Conservation (phyloP, 2,797 vertebrate species). For the Pseudochaenichthys georgianus region DNA sequence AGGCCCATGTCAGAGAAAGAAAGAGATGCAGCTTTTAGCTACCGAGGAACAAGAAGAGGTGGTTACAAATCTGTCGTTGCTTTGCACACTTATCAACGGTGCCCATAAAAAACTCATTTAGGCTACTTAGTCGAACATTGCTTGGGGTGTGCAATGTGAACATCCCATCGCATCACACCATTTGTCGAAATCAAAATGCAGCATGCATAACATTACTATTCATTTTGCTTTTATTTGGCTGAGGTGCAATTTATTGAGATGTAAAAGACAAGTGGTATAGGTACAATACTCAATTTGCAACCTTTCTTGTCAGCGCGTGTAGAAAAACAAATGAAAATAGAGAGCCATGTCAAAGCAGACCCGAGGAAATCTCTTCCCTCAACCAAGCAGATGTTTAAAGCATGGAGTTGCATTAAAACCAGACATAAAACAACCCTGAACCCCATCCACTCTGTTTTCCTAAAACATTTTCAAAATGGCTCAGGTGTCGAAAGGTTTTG, state of each 20-base stretch:
- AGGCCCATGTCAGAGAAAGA: conserved; percentile 49
- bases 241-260: conserved; percentile 25
- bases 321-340: conserved; percentile 3
- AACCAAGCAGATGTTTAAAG: conserved; percentile 12
- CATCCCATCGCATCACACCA: neutral
- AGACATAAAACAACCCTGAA: neutral
- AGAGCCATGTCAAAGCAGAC: conserved; percentile 17
- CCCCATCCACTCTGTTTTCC: neutral
- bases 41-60: conserved; percentile 32
- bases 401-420: neutral
- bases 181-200: conserved; percentile 31
- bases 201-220: conserved; percentile 14
- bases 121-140: conserved; percentile 19
- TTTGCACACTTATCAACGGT: conserved; percentile 40
- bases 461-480: conserved; percentile 7
- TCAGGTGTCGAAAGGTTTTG: too few species aligned
- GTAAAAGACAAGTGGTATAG: conserved; percentile 2
- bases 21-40: conserved; percentile 35
- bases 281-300: conserved; percentile 16
- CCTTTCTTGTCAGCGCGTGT: neutral
- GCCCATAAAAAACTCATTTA: conserved; percentile 50
- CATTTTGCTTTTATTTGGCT: conserved; percentile 34
- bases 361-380: conserved; percentile 8
- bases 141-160: conserved; percentile 16
- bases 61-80: conserved; percentile 35